Evolutionary conservation across 2,113 vertebrate species (phyloP).

Genomic region (Anser brachyrhynchus): DNA sequence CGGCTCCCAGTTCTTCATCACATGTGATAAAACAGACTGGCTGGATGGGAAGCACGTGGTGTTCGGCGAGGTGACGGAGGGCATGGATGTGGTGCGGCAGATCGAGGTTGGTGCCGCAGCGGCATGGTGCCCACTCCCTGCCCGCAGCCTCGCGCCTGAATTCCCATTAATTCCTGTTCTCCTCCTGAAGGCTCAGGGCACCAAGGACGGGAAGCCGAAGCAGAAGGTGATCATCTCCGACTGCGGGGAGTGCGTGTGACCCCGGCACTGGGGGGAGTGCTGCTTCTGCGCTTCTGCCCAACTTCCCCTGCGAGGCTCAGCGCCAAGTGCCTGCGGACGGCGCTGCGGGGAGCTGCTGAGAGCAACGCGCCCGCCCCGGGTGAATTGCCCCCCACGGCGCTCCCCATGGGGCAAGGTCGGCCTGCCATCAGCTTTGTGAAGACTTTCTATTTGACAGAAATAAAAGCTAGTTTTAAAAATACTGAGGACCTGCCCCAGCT

Average conservation of each 20-base stretch:
- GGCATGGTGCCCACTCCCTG: rapidly evolving
- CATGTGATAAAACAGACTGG: constrained; percentile 93
- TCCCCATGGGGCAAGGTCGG: rapidly evolving
- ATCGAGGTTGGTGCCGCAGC: constrained; percentile 81
- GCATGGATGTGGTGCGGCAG: constrained; percentile 88
- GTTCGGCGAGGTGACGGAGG: constrained; percentile 93
- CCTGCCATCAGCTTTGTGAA: background rate
- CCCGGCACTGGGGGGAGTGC: rapidly evolving
- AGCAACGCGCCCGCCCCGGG: rapidly evolving
- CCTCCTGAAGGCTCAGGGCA: constrained; percentile 85
- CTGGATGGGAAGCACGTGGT: constrained; percentile 94
- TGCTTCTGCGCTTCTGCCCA: background rate
- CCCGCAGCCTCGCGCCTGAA: background rate
- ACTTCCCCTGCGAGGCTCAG: background rate
- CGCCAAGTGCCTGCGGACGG: background rate
- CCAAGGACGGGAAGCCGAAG: constrained; percentile 92
- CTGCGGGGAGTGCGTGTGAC: constrained; percentile 90
- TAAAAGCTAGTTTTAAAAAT: constrained; percentile 43
- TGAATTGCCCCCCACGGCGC: rapidly evolving
- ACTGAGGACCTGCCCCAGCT: background rate
- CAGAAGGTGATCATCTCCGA: constrained; percentile 95
- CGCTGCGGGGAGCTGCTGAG: background rate
- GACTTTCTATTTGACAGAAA: background rate
- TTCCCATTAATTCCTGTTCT: background rate
- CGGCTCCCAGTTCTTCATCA: constrained; percentile 95